Base-by-base conservation (phyloP, 2,888 invertebrate genomes). In the Drosophila imparisetae region DNA sequence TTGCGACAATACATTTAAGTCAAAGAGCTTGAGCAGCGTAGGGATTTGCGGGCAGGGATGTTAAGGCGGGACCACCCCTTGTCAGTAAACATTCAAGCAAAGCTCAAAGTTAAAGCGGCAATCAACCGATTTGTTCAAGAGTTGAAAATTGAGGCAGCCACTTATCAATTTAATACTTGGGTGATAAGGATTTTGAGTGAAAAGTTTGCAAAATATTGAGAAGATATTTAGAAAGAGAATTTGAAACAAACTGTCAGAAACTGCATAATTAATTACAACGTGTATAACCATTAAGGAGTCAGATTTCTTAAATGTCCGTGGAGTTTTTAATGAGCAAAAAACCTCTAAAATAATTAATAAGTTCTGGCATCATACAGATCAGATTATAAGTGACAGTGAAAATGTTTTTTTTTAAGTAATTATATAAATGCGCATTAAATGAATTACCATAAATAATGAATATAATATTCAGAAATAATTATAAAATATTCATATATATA, bases 1-100 rank as follows among this genome's bases (percentile, higher is more conserved):
- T 67, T 78, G 75, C 75, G 83, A 85, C 86, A 90, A 89, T 85
- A 87, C 81, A 86, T 83, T 86, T 73, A 77, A 80, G 73, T 72
- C 72, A 65, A 65, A 27, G 15, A 24, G 45, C 15, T 24, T 24
- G 45, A 50, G 15, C 68, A 50, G 54, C 50, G 27, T 30, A 24
- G 21, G 53, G 15, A 5, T 2, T 7, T 38, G 8, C 5, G 27
- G n/a, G 24, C 21, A 11, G 29, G 15, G 2, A 18, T 24, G 18
- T 34, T 36, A 11, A 15, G 42, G 11, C 6, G 21, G 21, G 21
- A 42, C 21, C 32, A 65, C 63, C 67, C 72, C 67, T 78, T 78
- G 65, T 67, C 64, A 55, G 74, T 55, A 82, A 67, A 58, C 64
- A 48, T 63, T 78, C 71, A 59, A 63, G 80, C 70, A 83, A 68